These are phyloP conservation scores for Actinemys pallida DNA, from an alignment of 2,113 vertebrate species.

Conservation along the genomic window DNA sequence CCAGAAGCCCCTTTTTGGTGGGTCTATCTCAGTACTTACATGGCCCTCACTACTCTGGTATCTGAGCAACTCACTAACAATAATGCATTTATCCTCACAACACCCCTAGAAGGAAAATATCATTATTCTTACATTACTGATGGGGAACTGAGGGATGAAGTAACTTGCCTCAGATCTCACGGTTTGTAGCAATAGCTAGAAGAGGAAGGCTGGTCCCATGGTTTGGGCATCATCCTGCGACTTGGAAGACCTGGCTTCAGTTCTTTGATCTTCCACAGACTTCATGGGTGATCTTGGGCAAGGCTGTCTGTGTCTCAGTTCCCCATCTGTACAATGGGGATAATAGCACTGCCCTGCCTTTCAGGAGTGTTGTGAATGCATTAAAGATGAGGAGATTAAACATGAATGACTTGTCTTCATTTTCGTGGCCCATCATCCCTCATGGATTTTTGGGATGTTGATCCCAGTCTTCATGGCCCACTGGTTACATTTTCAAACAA, in stretches of 20 bases:
- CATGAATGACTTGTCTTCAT: not conserved
- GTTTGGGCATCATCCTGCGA: not conserved
- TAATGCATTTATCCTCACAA: not conserved
- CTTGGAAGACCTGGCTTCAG: not conserved
- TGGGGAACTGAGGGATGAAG: accelerated
- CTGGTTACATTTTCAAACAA: not conserved
- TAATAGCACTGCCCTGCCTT: not conserved
- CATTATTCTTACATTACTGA: not conserved
- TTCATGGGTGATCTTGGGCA: not conserved
- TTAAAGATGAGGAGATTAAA: not conserved
- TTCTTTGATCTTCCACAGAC: not conserved
- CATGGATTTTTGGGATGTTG: not conserved
- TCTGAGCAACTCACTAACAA: not conserved
- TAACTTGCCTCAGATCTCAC: not conserved
- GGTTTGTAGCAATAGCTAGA: not conserved
- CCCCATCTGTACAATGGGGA: not conserved
- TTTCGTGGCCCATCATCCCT: not conserved
- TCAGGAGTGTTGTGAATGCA: not conserved
- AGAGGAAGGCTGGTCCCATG: not conserved
- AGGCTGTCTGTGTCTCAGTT: not conserved
- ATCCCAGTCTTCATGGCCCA: not conserved
- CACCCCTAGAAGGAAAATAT: not conserved
- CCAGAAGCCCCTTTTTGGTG: not conserved
- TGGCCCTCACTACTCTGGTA: not conserved
- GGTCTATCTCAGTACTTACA: not conserved